These are phyloP conservation scores for Linyphia triangularis DNA, from an alignment of 2,888 invertebrate species.

Conservation along the genomic window DNA sequence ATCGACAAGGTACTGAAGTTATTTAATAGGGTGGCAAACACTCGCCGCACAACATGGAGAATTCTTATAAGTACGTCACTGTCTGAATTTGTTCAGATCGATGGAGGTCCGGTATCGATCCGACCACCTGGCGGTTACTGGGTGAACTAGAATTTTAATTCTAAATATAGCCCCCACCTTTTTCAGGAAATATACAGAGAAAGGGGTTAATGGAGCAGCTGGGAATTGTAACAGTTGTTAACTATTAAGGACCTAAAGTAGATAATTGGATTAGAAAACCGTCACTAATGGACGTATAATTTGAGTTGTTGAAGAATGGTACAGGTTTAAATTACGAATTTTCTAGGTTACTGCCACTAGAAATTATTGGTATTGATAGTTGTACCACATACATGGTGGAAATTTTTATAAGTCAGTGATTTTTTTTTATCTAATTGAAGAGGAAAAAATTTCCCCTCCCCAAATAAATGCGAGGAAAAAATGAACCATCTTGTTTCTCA, in stretches of 20 bases:
- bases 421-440: too few relatives aligned
- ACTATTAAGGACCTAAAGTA: not conserved
- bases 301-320: too few relatives aligned
- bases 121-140: constrained; percentile 42
- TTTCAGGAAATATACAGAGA: not conserved
- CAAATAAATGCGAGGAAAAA: too few relatives aligned
- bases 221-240: not conserved
- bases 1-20: not conserved
- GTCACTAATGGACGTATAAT: too few relatives aligned
- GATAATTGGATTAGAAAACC: not conserved
- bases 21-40: constrained; percentile 8
- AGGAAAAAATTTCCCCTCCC: too few relatives aligned
- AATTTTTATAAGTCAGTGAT: too few relatives aligned
- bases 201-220: constrained; percentile 14
- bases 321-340: too few relatives aligned
- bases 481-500: too few relatives aligned
- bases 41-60: constrained; percentile 67
- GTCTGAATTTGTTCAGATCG: constrained; percentile 52
- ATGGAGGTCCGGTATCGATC: constrained; percentile 66
- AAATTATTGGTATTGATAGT: too few relatives aligned
- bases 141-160: not conserved
- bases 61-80: constrained; percentile 54
- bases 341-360: too few relatives aligned
- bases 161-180: constrained; percentile 40
- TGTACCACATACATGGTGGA: too few relatives aligned